These are phyloP conservation scores for Sebastes variabilis DNA, from an alignment of 2,797 vertebrate genomes.

Conservation along the genomic window DNA sequence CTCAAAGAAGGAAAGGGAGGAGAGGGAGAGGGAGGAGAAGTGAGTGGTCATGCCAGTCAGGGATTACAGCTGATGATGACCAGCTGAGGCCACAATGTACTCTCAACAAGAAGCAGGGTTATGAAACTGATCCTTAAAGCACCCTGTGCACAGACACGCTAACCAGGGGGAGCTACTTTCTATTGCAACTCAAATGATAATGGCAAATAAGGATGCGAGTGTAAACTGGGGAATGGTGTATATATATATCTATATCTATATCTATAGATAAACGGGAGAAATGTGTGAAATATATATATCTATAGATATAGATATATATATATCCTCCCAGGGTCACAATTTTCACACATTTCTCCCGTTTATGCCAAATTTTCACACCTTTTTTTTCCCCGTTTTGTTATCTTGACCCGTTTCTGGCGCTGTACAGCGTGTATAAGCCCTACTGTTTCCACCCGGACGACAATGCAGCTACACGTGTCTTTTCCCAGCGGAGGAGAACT, in stretches of 20 bases:
- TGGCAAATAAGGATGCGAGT: not conserved
- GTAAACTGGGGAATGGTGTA: not conserved
- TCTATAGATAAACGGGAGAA: no score
- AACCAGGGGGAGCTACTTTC: not conserved
- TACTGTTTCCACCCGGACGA: no score
- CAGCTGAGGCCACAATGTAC: slow-evolving; percentile 63
- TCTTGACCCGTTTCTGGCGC: no score
- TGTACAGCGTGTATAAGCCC: no score
- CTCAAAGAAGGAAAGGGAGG: slow-evolving; percentile 58
- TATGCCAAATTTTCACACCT: no score
- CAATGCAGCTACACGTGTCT: no score
- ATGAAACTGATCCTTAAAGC: slow-evolving; percentile 58
- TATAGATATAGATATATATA: no score
- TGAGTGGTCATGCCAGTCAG: slow-evolving; percentile 36
- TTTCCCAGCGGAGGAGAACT: no score
- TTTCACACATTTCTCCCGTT: no score
- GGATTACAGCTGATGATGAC: slow-evolving; percentile 68
- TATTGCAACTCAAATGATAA: not conserved
- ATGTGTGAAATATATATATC: not conserved
- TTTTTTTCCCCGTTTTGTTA: no score
- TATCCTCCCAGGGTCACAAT: no score
- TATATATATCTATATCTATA: not conserved
- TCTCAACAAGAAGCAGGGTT: slow-evolving; percentile 48
- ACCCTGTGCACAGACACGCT: not conserved
- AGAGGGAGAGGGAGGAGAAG: slow-evolving; percentile 19